Conservation (phyloP, 2,797 vertebrate species). For the Gymnoscopelus braueri region DNA sequence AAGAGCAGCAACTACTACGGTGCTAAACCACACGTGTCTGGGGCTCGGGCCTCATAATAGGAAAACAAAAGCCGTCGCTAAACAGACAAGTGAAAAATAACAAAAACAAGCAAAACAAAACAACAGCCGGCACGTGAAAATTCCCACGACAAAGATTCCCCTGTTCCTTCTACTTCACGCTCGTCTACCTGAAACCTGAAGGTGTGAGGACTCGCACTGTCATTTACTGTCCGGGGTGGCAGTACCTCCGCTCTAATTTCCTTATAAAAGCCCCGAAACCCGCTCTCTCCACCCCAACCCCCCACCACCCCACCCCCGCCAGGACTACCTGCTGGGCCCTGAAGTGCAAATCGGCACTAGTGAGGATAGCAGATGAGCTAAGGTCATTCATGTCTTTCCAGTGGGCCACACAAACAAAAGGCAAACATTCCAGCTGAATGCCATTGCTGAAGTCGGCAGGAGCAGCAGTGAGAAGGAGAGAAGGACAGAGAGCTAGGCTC, state of each 20-base stretch:
- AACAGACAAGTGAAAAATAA: conserved; percentile 22
- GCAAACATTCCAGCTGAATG: conserved; percentile 91
- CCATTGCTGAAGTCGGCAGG: conserved; percentile 83
- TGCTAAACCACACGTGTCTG: conserved; percentile 49
- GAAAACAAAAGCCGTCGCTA: conserved; percentile 46
- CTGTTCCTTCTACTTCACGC: conserved; percentile 26
- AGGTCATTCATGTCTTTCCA: conserved; percentile 83
- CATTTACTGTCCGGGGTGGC: conserved; percentile 83
- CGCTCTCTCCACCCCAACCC: conserved; percentile 29
- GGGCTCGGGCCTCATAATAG: conserved; percentile 29
- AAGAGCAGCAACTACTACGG: conserved; percentile 39
- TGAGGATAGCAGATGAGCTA: conserved; percentile 88
- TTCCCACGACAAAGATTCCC: conserved; percentile 55
- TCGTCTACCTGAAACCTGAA: conserved; percentile 47
- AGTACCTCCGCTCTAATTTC: conserved; percentile 83
- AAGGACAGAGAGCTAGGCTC: conserved; percentile 64
- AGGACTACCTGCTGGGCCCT: conserved; percentile 90
- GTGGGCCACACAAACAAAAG: conserved; percentile 85
- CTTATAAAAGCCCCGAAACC: conserved; percentile 82
- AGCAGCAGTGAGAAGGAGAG: conserved; percentile 80
- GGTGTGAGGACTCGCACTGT: conserved; percentile 70
- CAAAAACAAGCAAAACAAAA: conserved; percentile 42
- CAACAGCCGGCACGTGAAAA: conserved; percentile 61
- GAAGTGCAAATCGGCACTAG: conserved; percentile 90
- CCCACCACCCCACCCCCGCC: conserved; percentile 34